phyloP scores from a whole-genome alignment of 1,140 invertebrate genomes.

The Ladona fulva region DNA sequence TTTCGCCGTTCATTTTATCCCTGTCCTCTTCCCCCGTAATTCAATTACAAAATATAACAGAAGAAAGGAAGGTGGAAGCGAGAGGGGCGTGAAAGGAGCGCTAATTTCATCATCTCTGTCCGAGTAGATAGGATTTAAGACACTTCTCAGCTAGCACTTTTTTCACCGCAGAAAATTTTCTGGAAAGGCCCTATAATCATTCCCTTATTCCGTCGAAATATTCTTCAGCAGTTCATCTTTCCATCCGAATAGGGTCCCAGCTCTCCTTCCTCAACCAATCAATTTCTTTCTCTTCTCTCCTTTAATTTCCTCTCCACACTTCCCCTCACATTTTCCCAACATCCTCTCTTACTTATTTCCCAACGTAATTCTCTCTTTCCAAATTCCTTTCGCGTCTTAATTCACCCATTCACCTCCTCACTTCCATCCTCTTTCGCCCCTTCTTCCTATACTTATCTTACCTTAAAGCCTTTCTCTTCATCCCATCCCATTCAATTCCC shows the following conservation, averaged over 20 bases:
- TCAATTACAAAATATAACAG: not conserved
- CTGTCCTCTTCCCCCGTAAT: not conserved
- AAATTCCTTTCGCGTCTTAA: not conserved
- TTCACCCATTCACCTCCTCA: not conserved
- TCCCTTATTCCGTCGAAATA: not conserved
- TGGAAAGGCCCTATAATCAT: not conserved
- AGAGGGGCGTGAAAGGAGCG: not conserved
- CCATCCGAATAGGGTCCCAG: not conserved
- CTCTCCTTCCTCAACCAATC: not conserved
- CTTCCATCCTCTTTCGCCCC: not conserved
- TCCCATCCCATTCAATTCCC: too few relatives aligned
- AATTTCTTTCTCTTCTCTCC: not conserved
- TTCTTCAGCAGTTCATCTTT: not conserved
- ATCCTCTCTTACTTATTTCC: not conserved
- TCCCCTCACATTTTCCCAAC: not conserved
- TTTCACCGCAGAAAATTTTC: not conserved
- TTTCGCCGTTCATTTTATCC: not conserved
- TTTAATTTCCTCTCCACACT: not conserved
- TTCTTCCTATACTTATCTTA: too few relatives aligned
- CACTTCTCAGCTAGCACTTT: not conserved
- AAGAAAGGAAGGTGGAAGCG: not conserved
- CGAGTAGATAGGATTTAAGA: not conserved
- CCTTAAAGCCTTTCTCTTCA: too few relatives aligned
- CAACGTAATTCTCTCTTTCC: not conserved
- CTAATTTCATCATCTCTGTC: slow-evolving; percentile 9